These are phyloP conservation scores for Pao palembangensis DNA, from an alignment of 2,113 vertebrate genomes.

Conservation along the genomic window DNA sequence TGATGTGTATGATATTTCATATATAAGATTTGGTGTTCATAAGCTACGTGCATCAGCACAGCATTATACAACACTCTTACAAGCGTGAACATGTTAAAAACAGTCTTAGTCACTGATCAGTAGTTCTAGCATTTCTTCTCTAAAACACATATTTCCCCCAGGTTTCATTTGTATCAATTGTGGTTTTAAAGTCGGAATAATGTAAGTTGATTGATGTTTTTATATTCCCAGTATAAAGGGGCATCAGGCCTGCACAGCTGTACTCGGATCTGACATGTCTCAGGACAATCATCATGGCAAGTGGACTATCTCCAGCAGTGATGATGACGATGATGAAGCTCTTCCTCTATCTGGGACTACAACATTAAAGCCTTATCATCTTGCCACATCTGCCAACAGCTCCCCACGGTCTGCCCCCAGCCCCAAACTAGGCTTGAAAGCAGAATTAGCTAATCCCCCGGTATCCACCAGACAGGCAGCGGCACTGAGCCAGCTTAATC, in stretches of 20 bases:
- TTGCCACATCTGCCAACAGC: constrained; percentile 7
- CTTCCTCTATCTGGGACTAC: constrained; percentile 54
- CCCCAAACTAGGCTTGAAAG: constrained; percentile 36
- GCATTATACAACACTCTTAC: too few relatives aligned
- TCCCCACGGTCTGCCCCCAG: constrained; percentile 3
- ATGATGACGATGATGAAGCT: constrained; percentile 84
- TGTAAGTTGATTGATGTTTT: too few relatives aligned
- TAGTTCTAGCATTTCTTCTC: too few relatives aligned
- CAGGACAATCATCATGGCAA: constrained; percentile 84
- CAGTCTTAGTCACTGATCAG: too few relatives aligned
- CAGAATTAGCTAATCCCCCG: constrained; percentile 41
- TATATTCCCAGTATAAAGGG: too few relatives aligned
- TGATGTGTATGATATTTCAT: not conserved
- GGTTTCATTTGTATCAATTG: too few relatives aligned
- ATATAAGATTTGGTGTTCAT: too few relatives aligned
- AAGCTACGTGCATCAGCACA: too few relatives aligned
- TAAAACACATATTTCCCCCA: too few relatives aligned
- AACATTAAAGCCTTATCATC: not conserved
- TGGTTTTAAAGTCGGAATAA: too few relatives aligned
- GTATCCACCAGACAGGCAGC: constrained; percentile 77
- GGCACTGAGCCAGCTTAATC: constrained; percentile 72
- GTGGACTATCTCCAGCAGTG: constrained; percentile 93
- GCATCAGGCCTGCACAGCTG: too few relatives aligned
- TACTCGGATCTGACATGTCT: constrained; percentile 68
- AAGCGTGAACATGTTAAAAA: too few relatives aligned